These are phyloP conservation scores for Seriola rivoliana DNA, from an alignment of 2,113 vertebrate genomes.

Conservation along the genomic window DNA sequence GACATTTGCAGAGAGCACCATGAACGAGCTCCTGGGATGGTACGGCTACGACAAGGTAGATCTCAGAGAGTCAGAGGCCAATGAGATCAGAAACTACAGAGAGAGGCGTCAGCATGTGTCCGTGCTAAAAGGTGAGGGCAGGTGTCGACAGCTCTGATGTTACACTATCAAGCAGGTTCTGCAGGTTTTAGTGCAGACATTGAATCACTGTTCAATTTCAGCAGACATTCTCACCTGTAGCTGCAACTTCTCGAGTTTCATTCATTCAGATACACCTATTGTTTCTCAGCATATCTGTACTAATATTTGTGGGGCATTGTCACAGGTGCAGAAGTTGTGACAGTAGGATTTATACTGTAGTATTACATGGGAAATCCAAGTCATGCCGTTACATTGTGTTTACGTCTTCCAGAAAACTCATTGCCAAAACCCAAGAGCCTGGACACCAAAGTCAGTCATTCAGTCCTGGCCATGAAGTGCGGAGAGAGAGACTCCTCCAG, in stretches of 20 bases:
- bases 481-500: slow-evolving; percentile 73
- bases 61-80: slow-evolving; percentile 94
- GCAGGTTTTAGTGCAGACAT: slow-evolving; percentile 65
- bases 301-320: slow-evolving; percentile 28
- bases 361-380: neutral
- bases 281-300: slow-evolving; percentile 31
- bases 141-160: slow-evolving; percentile 38
- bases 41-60: slow-evolving; percentile 98
- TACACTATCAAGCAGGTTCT: slow-evolving; percentile 55
- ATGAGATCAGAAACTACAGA: slow-evolving; percentile 94
- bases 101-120: slow-evolving; percentile 95
- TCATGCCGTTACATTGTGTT: slow-evolving; percentile 68
- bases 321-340: slow-evolving; percentile 20
- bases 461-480: slow-evolving; percentile 71
- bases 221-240: slow-evolving; percentile 36
- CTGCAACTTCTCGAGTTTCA: slow-evolving; percentile 54
- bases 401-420: slow-evolving; percentile 80
- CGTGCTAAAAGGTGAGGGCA: slow-evolving; percentile 94
- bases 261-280: slow-evolving; percentile 55
- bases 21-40: slow-evolving; percentile 99
- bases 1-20: slow-evolving; percentile 98
- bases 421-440: slow-evolving; percentile 76
- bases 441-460: slow-evolving; percentile 72
- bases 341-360: slow-evolving; percentile 17
- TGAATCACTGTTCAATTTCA: slow-evolving; percentile 53